phyloP scores from a whole-genome alignment of 2,113 vertebrate species.

The Heteronetta atricapilla region DNA sequence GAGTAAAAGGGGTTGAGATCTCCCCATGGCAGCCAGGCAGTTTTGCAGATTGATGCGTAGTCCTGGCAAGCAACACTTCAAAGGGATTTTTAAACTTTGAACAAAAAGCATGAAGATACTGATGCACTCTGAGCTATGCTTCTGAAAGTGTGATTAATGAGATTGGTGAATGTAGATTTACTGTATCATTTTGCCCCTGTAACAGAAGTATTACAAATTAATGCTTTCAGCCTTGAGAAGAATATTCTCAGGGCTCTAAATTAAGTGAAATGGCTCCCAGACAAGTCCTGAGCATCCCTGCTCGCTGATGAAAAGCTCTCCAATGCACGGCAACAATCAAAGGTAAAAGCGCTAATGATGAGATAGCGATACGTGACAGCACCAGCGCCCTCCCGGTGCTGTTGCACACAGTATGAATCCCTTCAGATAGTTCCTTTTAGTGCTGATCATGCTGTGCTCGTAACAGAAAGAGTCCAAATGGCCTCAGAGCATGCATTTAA shows the following conservation, averaged over 20 bases:
- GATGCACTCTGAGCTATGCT: neutral
- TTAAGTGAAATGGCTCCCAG: neutral
- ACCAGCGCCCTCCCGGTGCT: neutral
- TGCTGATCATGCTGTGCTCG: fast-evolving
- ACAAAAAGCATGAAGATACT: fast-evolving
- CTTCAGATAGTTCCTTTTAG: neutral
- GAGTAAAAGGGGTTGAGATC: neutral
- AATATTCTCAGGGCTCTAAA: neutral
- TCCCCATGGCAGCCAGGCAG: neutral
- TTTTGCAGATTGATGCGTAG: neutral
- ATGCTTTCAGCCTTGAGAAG: neutral
- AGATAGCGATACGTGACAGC: fast-evolving
- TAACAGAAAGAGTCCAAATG: neutral
- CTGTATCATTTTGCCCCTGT: neutral
- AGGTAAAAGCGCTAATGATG: neutral
- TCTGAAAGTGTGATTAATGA: neutral
- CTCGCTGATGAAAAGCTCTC: neutral
- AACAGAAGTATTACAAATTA: neutral
- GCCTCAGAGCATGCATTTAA: neutral
- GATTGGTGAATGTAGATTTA: neutral
- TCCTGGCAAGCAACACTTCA: neutral
- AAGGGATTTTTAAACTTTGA: neutral
- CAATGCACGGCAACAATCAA: neutral
- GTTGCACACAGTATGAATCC: neutral
- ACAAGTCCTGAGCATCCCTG: neutral